These are phyloP conservation scores for Scomber colias DNA, from an alignment of 2,113 vertebrate genomes.

Conservation along the genomic window DNA sequence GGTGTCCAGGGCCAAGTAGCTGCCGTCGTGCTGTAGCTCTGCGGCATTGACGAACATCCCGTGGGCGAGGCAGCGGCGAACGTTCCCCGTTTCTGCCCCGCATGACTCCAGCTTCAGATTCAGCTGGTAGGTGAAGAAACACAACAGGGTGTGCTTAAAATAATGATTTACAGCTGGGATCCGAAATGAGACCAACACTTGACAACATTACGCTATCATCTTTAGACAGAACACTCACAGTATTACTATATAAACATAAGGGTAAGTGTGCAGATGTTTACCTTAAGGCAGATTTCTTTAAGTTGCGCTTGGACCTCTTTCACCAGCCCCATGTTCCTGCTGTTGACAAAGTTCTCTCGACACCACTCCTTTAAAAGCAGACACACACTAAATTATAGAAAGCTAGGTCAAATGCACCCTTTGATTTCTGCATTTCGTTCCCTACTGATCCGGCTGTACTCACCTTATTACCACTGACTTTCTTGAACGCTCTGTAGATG, in stretches of 20 bases:
- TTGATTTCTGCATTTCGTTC: not conserved
- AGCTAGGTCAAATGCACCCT: not conserved
- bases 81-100: constrained; percentile 80
- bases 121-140: constrained; percentile 80
- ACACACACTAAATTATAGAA: not conserved
- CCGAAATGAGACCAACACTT: too few relatives aligned
- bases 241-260: not conserved
- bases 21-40: constrained; percentile 91
- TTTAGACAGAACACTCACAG: not conserved
- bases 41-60: constrained; percentile 93
- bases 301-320: constrained; percentile 93
- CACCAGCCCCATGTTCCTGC: constrained; percentile 94
- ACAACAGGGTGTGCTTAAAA: not conserved
- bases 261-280: constrained; percentile 69
- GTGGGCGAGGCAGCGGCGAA: constrained; percentile 94
- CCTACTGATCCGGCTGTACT: not conserved
- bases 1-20: constrained; percentile 89
- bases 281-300: constrained; percentile 95
- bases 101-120: constrained; percentile 90
- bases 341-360: constrained; percentile 95
- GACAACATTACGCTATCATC: too few relatives aligned
- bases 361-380: constrained; percentile 91
- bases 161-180: too few relatives aligned
- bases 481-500: constrained; percentile 93
- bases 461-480: constrained; percentile 90